Evolutionary conservation across 2,888 invertebrate species (phyloP).

Genomic region (Tinea semifulvella): DNA sequence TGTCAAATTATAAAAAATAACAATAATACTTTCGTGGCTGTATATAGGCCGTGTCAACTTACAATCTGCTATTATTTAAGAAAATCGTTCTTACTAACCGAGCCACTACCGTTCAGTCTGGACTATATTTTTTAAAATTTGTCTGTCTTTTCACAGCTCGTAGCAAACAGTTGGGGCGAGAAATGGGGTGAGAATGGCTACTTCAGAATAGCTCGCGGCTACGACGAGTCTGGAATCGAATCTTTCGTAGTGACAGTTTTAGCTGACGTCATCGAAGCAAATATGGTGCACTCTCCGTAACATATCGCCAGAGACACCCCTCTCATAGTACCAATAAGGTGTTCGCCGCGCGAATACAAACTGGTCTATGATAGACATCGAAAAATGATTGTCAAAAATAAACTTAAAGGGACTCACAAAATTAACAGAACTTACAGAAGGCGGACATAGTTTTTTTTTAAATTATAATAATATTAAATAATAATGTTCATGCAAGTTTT

Average conservation of each 20-base stretch:
- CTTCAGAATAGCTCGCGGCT: conserved; percentile 86
- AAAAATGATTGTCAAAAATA: background rate
- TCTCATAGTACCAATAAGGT: conserved; percentile 35
- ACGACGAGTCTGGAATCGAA: conserved; percentile 90
- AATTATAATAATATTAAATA: no score
- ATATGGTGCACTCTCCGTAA: conserved; percentile 21
- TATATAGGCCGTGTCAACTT: no score
- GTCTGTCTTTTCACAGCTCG: conserved; percentile 73
- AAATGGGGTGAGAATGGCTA: conserved; percentile 93
- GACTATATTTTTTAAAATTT: background rate
- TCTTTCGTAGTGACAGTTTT: conserved; percentile 86
- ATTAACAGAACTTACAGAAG: no score
- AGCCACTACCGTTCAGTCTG: no score
- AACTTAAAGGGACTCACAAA: no score
- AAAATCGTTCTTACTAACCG: no score
- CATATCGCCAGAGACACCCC: conserved; percentile 20
- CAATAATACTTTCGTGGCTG: no score
- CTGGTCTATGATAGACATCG: background rate
- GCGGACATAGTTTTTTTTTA: no score
- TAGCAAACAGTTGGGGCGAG: conserved; percentile 93
- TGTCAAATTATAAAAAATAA: no score
- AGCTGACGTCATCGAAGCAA: conserved; percentile 65
- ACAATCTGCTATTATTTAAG: no score
- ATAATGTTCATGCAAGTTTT: no score
- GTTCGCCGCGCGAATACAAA: background rate